Base-by-base conservation (phyloP, 1,140 invertebrate species). In the Meloidogyne hapla region DNA sequence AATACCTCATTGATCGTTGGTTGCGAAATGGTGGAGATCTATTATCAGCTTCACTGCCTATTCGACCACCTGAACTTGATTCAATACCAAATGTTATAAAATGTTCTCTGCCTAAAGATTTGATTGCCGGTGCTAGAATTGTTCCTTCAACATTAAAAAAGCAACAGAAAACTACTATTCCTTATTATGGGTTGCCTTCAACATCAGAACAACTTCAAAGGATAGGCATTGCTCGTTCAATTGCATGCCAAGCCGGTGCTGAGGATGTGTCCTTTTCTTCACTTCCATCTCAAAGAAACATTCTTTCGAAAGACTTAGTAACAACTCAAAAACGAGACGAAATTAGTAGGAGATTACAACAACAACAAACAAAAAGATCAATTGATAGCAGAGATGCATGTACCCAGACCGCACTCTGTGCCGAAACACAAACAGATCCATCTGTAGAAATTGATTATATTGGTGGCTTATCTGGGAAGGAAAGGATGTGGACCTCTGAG, bases 1-100 rank as follows among this genome's bases (percentile, higher is more conserved):
- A 84, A 66, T 87, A 87, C 67, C 70, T 78, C 2, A 83, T 86
- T 65, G 72, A 81, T 23, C 68, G 74, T 63, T 83, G 85, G 84
- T 61, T 87, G 42, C 66, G 77, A 10, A 86, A 74, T 40, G 84
- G 84, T 26, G 48, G 48, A n/a, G 48, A 56, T 56, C n/a, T 56
- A 8, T n/a, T 56, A 56, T n/a, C 18, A 5, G 1, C 18, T 56
- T 61, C 87, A 9, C 62, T 87, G 15, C 85, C 84, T 38, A 66
- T 25, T 33, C 66, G 62, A 2, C 45, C 64, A 26, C 6, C 70
- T 33, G 78, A 82, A 13, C 38, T 48, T 8, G 65, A 80, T 45
- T 82, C 70, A n/a, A 79, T 70, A 42, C 80, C 48, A 45, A 71
- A 38, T 1, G 83, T 84, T 15, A 62, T 83, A 15, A 82, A 84